A percentile compares a stretch with the other conserved stretches of the same genome.
Evolutionary conservation across 2,888 invertebrate species (phyloP).

Genomic region (Tortricodes alternella): DNA sequence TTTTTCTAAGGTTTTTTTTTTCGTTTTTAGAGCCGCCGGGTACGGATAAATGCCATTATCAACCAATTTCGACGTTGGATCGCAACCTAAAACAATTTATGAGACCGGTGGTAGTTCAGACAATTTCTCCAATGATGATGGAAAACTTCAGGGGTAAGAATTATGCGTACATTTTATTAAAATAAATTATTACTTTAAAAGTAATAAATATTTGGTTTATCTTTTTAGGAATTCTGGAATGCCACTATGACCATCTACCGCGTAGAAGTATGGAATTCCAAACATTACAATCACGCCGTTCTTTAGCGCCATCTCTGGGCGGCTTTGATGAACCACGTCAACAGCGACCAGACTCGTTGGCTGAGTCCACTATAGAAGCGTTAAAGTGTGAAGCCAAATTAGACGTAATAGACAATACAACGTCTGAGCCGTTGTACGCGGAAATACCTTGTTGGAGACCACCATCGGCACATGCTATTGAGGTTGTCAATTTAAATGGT

Average conservation of each 20-base stretch:
- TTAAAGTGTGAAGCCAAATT: slow-evolving; percentile 73
- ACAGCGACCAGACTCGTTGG: slow-evolving; percentile 54
- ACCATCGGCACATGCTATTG: slow-evolving; percentile 73
- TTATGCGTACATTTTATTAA: background rate
- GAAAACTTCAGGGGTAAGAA: slow-evolving; percentile 82
- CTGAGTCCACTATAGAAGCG: slow-evolving; percentile 71
- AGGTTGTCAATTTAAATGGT: slow-evolving; percentile 69
- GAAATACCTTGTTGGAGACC: slow-evolving; percentile 84
- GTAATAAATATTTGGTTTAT: background rate
- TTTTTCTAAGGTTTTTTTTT: slow-evolving; percentile 28
- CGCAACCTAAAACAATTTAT: slow-evolving; percentile 77
- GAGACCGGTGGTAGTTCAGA: slow-evolving; percentile 76
- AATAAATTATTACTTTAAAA: background rate
- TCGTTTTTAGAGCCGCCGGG: slow-evolving; percentile 74
- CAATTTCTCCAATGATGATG: slow-evolving; percentile 78
- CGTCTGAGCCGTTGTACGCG: slow-evolving; percentile 85
- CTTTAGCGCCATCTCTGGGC: slow-evolving; percentile 65
- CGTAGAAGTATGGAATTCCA: slow-evolving; percentile 66
- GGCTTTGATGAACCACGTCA: slow-evolving; percentile 52
- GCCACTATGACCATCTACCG: slow-evolving; percentile 85
- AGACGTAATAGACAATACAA: slow-evolving; percentile 66
- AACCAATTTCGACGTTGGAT: slow-evolving; percentile 75
- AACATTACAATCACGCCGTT: slow-evolving; percentile 50
- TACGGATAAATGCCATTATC: slow-evolving; percentile 75
- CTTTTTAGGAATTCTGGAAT: slow-evolving; percentile 75